Evolutionary conservation across 2,888 invertebrate genomes (phyloP), one percentile per base, ranked within the genome.

Genomic region (Eupelmus urozonus): DNA sequence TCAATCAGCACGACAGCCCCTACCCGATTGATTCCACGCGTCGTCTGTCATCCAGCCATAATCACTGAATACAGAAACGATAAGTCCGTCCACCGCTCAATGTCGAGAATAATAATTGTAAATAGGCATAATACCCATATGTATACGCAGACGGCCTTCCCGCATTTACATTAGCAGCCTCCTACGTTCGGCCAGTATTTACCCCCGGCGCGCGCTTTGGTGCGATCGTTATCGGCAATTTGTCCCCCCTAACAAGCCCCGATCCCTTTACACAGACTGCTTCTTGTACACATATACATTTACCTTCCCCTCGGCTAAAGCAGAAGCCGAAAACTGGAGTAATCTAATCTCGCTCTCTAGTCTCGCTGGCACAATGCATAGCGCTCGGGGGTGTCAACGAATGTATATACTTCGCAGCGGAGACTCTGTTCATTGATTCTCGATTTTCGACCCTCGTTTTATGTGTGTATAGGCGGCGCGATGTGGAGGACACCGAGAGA

Each of bases 151-250:
- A 62, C 23, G 20, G 20, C 40, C n/a, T n/a, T n/a, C n/a, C n/a
- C n/a, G n/a, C n/a, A n/a, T n/a, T n/a, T 49, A 55, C 60, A 75
- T 75, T 51, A 75, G 59, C 49, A 49, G 2, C 13, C 49, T 2
- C 49, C 49, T 49, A 49, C 13, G 13, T 49, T 2, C 16, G 5
- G 20, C 20, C 53, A 29, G 40, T 65, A 55, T 74, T 66, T 51
- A 71, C 77, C 81, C n/a, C n/a, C n/a, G n/a, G n/a, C n/a, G n/a
- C n/a, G n/a, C n/a, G n/a, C 81, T 65, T 20, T 42, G 69, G 53
- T n/a, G 27, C 71, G 83, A 83, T 85, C 82, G 82, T 83, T 84
- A 85, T 85, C 85, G 83, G 60, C 81, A 85, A 84, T 84, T 85
- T 84, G 82, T 55, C 73, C 73, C 73, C 45, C 40, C 16, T 76